These are phyloP conservation scores for Euura lappo DNA, from an alignment of 1,140 invertebrate species.

Conservation along the genomic window DNA sequence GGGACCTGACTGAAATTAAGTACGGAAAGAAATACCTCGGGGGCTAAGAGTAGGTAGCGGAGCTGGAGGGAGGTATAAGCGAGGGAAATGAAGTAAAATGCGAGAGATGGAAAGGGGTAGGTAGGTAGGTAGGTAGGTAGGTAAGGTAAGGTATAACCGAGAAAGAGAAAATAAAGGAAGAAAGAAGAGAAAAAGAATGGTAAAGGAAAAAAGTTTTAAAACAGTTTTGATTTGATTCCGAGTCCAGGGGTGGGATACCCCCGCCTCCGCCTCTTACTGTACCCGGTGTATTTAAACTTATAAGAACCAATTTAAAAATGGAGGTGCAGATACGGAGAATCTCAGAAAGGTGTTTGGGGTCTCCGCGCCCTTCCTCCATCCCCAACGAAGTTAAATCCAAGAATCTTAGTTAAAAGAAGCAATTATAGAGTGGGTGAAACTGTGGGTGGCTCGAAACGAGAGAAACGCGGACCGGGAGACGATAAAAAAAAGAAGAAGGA, in stretches of 20 bases:
- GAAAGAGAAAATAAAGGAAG: neutral
- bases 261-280: too few relatives aligned
- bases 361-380: neutral
- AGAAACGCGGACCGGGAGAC: slow-evolving; percentile 13
- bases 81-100: slow-evolving; percentile 14
- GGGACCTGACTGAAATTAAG: slow-evolving; percentile 29
- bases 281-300: slow-evolving; percentile 49
- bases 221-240: slow-evolving; percentile 45
- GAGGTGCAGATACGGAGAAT: slow-evolving; percentile 23
- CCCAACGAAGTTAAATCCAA: slow-evolving; percentile 43
- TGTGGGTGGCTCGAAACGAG: neutral
- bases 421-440: slow-evolving; percentile 47
- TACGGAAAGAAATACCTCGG: slow-evolving; percentile 31
- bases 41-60: slow-evolving; percentile 17
- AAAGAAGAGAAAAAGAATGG: neutral
- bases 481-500: slow-evolving; percentile 21
- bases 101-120: neutral
- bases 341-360: slow-evolving; percentile 12
- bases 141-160: neutral
- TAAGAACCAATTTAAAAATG: slow-evolving; percentile 59
- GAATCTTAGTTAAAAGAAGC: slow-evolving; percentile 57
- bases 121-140: neutral
- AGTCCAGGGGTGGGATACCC: slow-evolving; percentile 6
- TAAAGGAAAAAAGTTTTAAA: slow-evolving; percentile 42
- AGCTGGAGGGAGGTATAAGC: slow-evolving; percentile 24